Evolutionary conservation across 2,888 invertebrate species (phyloP).

Genomic region (Fragum whitleyi): DNA sequence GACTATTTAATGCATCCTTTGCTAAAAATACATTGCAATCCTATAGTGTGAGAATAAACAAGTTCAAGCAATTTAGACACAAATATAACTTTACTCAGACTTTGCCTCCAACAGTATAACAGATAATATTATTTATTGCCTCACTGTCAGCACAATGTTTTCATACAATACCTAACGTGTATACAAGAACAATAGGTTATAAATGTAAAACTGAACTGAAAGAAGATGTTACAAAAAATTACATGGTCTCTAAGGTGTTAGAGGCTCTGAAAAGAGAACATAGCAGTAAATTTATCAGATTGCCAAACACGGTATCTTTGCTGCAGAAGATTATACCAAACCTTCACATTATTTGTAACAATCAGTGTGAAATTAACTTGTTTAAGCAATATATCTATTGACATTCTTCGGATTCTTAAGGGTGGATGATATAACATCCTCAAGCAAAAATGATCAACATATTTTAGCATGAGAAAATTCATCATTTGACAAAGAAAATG

Average conservation of each 20-base stretch:
- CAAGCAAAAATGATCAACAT: constrained; percentile 38
- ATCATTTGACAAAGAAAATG: too few species aligned
- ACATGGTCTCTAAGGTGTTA: neutral
- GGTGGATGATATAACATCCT: constrained; percentile 42
- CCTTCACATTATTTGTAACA: constrained; percentile 30
- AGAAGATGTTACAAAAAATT: neutral
- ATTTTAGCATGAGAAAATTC: too few species aligned
- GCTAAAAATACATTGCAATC: too few species aligned
- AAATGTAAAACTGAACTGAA: neutral
- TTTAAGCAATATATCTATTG: constrained; percentile 33
- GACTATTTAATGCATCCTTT: too few species aligned
- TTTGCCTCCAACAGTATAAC: too few species aligned
- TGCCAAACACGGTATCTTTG: neutral
- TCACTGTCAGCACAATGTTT: too few species aligned
- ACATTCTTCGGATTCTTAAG: constrained; percentile 44
- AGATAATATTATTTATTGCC: too few species aligned
- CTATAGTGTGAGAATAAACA: too few species aligned
- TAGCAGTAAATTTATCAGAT: too few species aligned
- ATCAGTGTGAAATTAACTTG: constrained; percentile 33
- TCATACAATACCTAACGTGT: neutral
- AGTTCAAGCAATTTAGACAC: too few species aligned
- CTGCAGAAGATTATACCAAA: neutral
- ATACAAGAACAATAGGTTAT: constrained; percentile 15
- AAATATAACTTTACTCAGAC: too few species aligned
- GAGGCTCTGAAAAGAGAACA: neutral